These are phyloP conservation scores for Drosophila rhopaloa DNA, from an alignment of 1,140 invertebrate species.

Conservation along the genomic window DNA sequence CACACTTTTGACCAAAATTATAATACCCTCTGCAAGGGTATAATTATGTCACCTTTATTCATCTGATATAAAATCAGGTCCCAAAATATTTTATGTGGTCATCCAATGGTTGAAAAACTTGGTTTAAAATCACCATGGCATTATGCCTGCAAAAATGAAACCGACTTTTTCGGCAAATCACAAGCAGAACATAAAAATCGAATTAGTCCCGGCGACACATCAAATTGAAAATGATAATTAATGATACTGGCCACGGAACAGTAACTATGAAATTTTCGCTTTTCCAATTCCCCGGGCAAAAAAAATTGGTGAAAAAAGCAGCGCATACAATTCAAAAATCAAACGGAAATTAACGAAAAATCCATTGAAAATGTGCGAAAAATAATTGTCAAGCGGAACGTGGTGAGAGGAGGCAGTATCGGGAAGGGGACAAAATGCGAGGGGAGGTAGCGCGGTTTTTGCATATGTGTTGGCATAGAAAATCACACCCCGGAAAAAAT, in stretches of 20 bases:
- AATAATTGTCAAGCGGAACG: conserved; percentile 71
- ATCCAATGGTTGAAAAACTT: not conserved
- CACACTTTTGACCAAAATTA: too few relatives aligned
- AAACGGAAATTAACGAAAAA: conserved; percentile 59
- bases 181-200: conserved; percentile 57
- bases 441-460: conserved; percentile 48
- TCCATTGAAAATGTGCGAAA: conserved; percentile 66
- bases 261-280: conserved; percentile 44
- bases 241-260: conserved; percentile 47
- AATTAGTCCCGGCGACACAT: conserved; percentile 72
- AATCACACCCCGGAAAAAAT: conserved; percentile 50
- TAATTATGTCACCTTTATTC: not conserved
- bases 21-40: too few relatives aligned
- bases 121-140: not conserved
- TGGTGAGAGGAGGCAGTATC: conserved; percentile 25
- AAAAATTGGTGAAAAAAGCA: conserved; percentile 36
- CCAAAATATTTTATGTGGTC: not conserved
- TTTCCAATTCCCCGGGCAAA: conserved; percentile 38
- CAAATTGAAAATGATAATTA: conserved; percentile 76
- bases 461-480: conserved; percentile 71
- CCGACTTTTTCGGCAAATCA: conserved; percentile 29
- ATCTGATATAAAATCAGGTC: not conserved
- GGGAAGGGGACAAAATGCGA: not conserved
- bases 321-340: conserved; percentile 52
- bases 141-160: conserved; percentile 11